Conservation (phyloP, 2,888 invertebrate genomes). For the Meiosimyza decipiens region DNA sequence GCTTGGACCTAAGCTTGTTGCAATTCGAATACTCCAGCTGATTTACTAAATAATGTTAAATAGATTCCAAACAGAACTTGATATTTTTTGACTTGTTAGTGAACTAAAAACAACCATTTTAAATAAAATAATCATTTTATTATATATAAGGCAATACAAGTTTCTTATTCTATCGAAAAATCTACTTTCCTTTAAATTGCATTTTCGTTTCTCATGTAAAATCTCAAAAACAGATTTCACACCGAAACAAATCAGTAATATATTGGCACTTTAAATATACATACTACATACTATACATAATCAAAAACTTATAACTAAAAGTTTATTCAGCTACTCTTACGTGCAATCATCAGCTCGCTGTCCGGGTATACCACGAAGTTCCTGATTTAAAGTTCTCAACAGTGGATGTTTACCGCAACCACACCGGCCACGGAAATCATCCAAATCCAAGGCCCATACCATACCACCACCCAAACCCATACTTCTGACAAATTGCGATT, state of each 20-base stretch:
- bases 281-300: slow-evolving; percentile 19
- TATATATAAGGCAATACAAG: too few relatives aligned
- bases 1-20: too few relatives aligned
- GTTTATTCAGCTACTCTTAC: slow-evolving; percentile 46
- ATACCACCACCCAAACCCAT: slow-evolving; percentile 78
- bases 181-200: slow-evolving; percentile 29
- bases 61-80: too few relatives aligned
- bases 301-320: background rate
- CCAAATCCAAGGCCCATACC: slow-evolving; percentile 83
- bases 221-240: slow-evolving; percentile 57
- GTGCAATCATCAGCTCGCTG: slow-evolving; percentile 68
- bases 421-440: slow-evolving; percentile 78
- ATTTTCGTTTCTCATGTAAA: slow-evolving; percentile 38
- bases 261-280: slow-evolving; percentile 43
- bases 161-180: too few relatives aligned
- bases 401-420: slow-evolving; percentile 77
- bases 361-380: slow-evolving; percentile 68
- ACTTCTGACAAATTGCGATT: slow-evolving; percentile 71
- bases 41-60: too few relatives aligned
- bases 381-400: slow-evolving; percentile 73
- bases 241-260: slow-evolving; percentile 32
- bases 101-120: too few relatives aligned
- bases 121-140: too few relatives aligned
- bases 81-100: too few relatives aligned
- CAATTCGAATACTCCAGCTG: too few relatives aligned